phyloP scores from a whole-genome alignment of 2,888 invertebrate species.

The Lucinisca nassula region DNA sequence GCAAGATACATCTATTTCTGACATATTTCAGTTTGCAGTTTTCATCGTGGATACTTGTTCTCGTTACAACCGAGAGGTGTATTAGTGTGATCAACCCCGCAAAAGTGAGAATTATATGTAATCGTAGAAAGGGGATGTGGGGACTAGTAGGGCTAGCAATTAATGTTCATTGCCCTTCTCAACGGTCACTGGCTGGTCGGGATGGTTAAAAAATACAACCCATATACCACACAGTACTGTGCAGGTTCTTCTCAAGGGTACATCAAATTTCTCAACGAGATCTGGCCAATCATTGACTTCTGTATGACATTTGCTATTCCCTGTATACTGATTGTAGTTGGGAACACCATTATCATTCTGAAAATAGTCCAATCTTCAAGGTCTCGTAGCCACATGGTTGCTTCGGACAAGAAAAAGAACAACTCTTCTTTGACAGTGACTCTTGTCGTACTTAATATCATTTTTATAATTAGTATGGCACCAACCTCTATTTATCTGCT shows the following conservation, averaged over 20 bases:
- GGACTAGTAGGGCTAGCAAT: not conserved
- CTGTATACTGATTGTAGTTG: not conserved
- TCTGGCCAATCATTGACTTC: not conserved
- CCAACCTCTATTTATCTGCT: not conserved
- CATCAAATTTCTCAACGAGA: not conserved
- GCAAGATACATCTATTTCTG: not conserved
- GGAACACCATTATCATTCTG: not conserved
- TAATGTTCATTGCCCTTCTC: not conserved
- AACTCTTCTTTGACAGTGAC: not conserved
- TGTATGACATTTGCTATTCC: not conserved
- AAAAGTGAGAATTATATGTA: slow-evolving; percentile 41
- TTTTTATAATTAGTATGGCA: not conserved
- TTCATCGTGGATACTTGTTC: slow-evolving; percentile 51
- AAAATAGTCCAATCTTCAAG: not conserved
- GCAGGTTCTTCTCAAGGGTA: not conserved
- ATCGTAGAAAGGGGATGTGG: not conserved
- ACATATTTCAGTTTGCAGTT: slow-evolving; percentile 10
- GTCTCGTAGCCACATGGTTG: not conserved
- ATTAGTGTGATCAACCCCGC: slow-evolving; percentile 43
- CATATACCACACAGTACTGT: not conserved
- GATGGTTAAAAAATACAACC: not conserved
- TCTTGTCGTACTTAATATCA: not conserved
- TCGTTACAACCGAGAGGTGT: slow-evolving; percentile 46
- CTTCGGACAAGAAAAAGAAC: not conserved
- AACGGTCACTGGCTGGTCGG: not conserved